Conservation (phyloP, 2,113 vertebrate genomes). For the Ochotona princeps region DNA sequence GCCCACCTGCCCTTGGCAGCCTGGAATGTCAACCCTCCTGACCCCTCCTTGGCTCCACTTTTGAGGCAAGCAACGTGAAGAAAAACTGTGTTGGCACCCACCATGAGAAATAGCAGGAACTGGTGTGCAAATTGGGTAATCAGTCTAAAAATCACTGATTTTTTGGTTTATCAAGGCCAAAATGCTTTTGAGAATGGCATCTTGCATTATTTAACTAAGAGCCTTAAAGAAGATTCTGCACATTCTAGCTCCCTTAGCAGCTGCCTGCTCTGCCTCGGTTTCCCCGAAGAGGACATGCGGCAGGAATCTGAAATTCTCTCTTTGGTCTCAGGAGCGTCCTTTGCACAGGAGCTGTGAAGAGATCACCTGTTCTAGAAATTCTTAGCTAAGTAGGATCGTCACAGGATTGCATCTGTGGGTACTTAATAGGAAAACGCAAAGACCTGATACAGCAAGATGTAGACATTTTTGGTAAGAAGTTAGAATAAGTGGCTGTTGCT, state of each 20-base stretch:
- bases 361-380: background rate
- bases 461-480: conserved; percentile 2
- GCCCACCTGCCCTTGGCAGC: background rate
- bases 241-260: background rate
- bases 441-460: background rate
- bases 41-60: background rate
- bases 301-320: background rate
- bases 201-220: background rate
- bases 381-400: background rate
- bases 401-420: background rate
- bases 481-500: background rate
- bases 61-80: background rate
- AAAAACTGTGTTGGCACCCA: background rate
- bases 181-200: background rate
- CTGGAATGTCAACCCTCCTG: background rate
- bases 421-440: background rate
- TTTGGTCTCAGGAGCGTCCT: background rate
- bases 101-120: background rate
- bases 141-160: background rate
- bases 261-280: too few relatives aligned
- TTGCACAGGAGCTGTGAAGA: background rate
- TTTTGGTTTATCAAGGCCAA: too few relatives aligned
- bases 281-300: background rate
- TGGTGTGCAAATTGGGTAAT: background rate
- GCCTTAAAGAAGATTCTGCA: background rate